phyloP scores from a whole-genome alignment of 2,888 invertebrate species.

The Hydraecia micacea region DNA sequence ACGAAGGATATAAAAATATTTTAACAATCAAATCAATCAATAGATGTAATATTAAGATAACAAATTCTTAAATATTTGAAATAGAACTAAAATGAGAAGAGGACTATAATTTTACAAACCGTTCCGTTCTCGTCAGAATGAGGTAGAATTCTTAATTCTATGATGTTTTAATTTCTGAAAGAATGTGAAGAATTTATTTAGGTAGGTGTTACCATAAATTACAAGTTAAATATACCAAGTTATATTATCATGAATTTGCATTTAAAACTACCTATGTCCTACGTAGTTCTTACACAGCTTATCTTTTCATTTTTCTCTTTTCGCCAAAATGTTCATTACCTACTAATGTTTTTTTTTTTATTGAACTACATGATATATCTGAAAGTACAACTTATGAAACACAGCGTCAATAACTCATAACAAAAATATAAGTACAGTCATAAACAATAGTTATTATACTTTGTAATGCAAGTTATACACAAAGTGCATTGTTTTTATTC shows the following conservation, averaged over 20 bases:
- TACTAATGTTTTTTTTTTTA: neutral
- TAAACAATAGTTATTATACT: constrained; percentile 72
- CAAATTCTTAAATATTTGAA: constrained; percentile 23
- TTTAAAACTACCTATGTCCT: neutral
- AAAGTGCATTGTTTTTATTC: constrained; percentile 76
- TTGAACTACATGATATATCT: neutral
- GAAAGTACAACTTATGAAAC: neutral
- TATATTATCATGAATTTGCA: neutral
- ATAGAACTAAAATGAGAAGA: neutral
- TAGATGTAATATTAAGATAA: constrained; percentile 49
- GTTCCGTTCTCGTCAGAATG: neutral
- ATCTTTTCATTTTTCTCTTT: neutral
- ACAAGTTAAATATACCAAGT: too few relatives aligned
- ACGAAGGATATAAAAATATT: constrained; percentile 52
- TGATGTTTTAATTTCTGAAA: constrained; percentile 1
- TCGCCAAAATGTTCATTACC: neutral
- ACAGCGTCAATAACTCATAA: constrained; percentile 27
- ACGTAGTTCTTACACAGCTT: neutral
- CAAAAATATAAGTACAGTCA: constrained; percentile 36
- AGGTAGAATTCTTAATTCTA: neutral
- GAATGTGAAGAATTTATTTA: neutral
- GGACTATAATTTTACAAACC: neutral
- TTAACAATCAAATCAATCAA: constrained; percentile 51
- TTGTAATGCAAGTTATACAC: constrained; percentile 73
- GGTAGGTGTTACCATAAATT: neutral